Percentiles rank a stretch among this genome's conserved stretches.
phyloP scores from a whole-genome alignment of 2,888 invertebrate genomes.

The Drosophila nr. perissopoda region DNA sequence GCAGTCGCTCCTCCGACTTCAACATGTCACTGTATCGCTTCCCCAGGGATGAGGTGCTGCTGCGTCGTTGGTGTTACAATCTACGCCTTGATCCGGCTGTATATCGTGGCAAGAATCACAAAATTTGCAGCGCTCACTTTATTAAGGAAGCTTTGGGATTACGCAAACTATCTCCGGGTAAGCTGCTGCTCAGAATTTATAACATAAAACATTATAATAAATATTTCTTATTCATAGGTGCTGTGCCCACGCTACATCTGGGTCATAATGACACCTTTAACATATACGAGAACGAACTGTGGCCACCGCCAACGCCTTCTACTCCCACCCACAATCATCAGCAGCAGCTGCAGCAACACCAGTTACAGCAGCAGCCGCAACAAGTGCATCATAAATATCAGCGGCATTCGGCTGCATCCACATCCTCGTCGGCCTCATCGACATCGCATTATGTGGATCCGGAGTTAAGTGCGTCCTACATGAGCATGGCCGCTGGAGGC shows the following conservation, averaged over 20 bases:
- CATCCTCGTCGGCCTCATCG: slow-evolving; percentile 73
- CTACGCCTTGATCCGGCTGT: slow-evolving; percentile 78
- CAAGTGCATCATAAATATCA: slow-evolving; percentile 60
- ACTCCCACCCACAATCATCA: slow-evolving; percentile 43
- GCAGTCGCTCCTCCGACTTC: slow-evolving; percentile 81
- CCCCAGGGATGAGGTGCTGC: slow-evolving; percentile 77
- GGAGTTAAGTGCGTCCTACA: slow-evolving; percentile 54
- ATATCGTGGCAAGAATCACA: slow-evolving; percentile 82
- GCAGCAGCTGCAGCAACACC: slow-evolving; percentile 38
- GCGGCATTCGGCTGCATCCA: slow-evolving; percentile 70
- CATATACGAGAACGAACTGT: slow-evolving; percentile 81
- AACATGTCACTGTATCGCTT: slow-evolving; percentile 82
- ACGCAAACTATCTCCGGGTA: slow-evolving; percentile 79
- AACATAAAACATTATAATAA: not conserved
- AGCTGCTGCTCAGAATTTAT: not conserved
- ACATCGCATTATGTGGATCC: slow-evolving; percentile 68
- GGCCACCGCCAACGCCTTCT: slow-evolving; percentile 75
- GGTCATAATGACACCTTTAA: slow-evolving; percentile 82
- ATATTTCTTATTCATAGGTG: slow-evolving; percentile 56
- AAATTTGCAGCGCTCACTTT: slow-evolving; percentile 82
- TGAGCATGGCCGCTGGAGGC: slow-evolving; percentile 38
- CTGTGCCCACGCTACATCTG: slow-evolving; percentile 80
- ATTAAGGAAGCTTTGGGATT: slow-evolving; percentile 81
- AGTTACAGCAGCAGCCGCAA: slow-evolving; percentile 45
- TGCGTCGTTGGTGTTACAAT: slow-evolving; percentile 82